Conservation (phyloP, 2,797 vertebrate genomes). For the Epinephelus malabaricus region DNA sequence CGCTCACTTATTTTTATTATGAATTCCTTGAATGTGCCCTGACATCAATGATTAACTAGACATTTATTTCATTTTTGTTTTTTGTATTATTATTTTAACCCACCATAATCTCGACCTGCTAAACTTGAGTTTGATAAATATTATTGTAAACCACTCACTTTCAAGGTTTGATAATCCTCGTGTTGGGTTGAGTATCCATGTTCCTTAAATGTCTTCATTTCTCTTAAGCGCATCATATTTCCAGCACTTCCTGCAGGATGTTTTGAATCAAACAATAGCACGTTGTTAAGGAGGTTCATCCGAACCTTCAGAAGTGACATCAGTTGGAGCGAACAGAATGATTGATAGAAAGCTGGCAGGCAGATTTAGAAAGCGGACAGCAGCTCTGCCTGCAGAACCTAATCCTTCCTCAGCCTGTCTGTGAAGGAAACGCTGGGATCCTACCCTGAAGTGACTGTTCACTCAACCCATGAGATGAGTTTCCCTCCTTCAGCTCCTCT, state of each 20-base stretch:
- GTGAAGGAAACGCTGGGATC: slow-evolving; percentile 31
- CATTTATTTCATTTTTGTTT: background rate
- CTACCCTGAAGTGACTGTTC: slow-evolving; percentile 52
- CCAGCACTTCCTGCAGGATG: slow-evolving; percentile 30
- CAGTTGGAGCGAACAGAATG: slow-evolving; percentile 23
- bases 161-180: background rate
- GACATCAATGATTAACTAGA: background rate
- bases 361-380: slow-evolving; percentile 39
- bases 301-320: slow-evolving; percentile 45
- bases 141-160: background rate
- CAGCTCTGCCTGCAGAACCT: slow-evolving; percentile 34
- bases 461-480: slow-evolving; percentile 38
- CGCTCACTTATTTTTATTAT: background rate
- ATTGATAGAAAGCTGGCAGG: slow-evolving; percentile 42
- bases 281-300: slow-evolving; percentile 22
- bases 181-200: background rate
- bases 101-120: background rate
- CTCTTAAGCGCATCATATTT: background rate
- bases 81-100: background rate
- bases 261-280: slow-evolving; percentile 39
- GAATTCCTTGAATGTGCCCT: background rate
- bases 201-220: slow-evolving; percentile 20
- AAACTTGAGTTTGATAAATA: background rate
- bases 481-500: slow-evolving; percentile 40
- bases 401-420: slow-evolving; percentile 48